These are phyloP conservation scores for Onchidella celtica DNA, from an alignment of 2,888 invertebrate species.

Conservation along the genomic window DNA sequence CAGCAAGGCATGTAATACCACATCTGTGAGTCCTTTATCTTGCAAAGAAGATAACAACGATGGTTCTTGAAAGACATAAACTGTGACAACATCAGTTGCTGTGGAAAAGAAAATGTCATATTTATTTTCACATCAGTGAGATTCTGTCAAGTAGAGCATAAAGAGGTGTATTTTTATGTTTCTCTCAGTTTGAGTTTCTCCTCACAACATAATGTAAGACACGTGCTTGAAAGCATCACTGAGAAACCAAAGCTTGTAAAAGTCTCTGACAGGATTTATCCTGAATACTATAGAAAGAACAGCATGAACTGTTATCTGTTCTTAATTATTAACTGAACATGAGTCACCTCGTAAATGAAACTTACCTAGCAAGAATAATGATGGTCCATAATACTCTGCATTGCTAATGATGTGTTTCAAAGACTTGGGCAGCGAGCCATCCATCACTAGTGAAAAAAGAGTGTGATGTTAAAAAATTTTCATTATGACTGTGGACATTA, in stretches of 20 bases:
- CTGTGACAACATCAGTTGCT: conserved; percentile 90
- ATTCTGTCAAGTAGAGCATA: background rate
- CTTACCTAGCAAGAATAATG: conserved; percentile 88
- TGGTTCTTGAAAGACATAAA: conserved; percentile 89
- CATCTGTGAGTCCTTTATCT: conserved; percentile 91
- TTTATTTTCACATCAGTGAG: background rate
- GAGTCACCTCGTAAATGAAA: no score
- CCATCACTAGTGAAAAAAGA: conserved; percentile 86
- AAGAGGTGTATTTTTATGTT: no score
- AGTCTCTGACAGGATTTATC: no score
- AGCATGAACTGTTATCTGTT: no score
- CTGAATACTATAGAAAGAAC: no score
- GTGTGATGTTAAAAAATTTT: conserved; percentile 6
- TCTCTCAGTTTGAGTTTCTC: conserved; percentile 19
- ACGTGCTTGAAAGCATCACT: conserved; percentile 39
- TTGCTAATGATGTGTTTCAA: conserved; percentile 91
- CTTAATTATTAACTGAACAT: no score
- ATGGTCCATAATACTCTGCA: conserved; percentile 93
- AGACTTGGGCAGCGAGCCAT: conserved; percentile 89
- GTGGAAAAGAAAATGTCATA: conserved; percentile 33
- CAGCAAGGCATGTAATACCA: conserved; percentile 90
- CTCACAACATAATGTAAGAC: conserved; percentile 20
- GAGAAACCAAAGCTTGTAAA: conserved; percentile 5
- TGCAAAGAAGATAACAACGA: conserved; percentile 91
- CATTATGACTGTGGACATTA: no score